These are phyloP conservation scores for Apodemus speciosus DNA, from an alignment of 2,113 vertebrate genomes.

Conservation along the genomic window DNA sequence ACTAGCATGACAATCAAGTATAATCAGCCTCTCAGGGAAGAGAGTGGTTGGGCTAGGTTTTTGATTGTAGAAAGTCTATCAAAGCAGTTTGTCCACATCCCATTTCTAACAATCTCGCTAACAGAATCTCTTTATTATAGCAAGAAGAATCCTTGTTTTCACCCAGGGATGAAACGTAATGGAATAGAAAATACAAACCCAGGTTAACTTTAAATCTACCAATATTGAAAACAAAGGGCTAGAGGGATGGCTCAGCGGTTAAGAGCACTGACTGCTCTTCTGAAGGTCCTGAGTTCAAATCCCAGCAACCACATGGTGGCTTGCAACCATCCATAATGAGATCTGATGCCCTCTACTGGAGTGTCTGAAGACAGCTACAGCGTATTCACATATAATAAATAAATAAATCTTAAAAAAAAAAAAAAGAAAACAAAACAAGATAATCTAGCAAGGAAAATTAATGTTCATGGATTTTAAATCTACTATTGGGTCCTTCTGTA, in stretches of 20 bases:
- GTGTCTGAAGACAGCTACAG: no score
- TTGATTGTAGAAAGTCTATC: neutral
- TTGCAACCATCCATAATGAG: no score
- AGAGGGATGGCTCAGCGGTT: no score
- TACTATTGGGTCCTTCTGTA: slow-evolving; percentile 28
- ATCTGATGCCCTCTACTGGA: no score
- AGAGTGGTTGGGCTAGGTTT: neutral
- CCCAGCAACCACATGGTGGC: no score
- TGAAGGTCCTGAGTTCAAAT: no score
- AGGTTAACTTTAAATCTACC: neutral
- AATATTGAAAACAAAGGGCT: neutral
- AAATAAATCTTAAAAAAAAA: no score
- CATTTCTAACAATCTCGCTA: neutral
- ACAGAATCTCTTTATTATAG: neutral
- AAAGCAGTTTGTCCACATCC: neutral
- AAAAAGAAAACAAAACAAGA: accelerated
- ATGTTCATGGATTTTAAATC: slow-evolving; percentile 36
- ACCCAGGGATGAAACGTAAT: neutral
- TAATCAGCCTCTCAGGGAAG: neutral
- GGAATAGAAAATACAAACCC: slow-evolving; percentile 27
- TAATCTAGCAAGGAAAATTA: neutral
- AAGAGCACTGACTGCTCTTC: no score
- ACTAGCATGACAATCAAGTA: neutral
- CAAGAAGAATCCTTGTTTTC: neutral
- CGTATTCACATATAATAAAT: no score